These are phyloP conservation scores for Pammene fasciana DNA, from an alignment of 2,888 invertebrate species.

Conservation along the genomic window DNA sequence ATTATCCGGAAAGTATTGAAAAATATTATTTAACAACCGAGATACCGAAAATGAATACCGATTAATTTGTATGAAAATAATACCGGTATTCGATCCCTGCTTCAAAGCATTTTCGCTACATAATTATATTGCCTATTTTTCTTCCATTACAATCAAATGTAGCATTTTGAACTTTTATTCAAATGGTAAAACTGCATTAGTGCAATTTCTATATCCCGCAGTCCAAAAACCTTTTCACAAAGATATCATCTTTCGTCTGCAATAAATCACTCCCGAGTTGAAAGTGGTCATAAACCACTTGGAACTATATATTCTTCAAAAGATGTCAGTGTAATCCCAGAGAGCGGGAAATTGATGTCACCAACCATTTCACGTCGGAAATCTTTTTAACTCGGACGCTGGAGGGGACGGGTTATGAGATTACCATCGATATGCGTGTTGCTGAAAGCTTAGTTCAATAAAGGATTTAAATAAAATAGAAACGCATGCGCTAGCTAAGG, in stretches of 20 bases:
- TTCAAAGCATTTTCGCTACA: too few species aligned
- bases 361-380: slow-evolving; percentile 20
- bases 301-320: slow-evolving; percentile 13
- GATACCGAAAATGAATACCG: too few species aligned
- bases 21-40: too few species aligned
- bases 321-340: slow-evolving; percentile 16
- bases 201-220: background rate
- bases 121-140: too few species aligned
- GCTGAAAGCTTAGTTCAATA: slow-evolving; percentile 1
- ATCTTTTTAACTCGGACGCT: slow-evolving; percentile 27
- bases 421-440: slow-evolving; percentile 8
- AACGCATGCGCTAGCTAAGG: background rate
- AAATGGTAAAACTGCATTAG: background rate
- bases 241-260: slow-evolving; percentile 20
- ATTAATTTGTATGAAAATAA: too few species aligned
- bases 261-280: slow-evolving; percentile 18
- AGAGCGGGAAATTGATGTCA: slow-evolving; percentile 25
- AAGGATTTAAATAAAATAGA: slow-evolving; percentile 4
- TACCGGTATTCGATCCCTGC: too few species aligned
- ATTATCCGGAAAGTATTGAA: too few species aligned
- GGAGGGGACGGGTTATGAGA: slow-evolving; percentile 27
- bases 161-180: background rate
- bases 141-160: too few species aligned
- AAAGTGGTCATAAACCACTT: slow-evolving; percentile 28
- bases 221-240: slow-evolving; percentile 12